A percentile compares a stretch with the other conserved stretches of the same genome.
Evolutionary conservation across 2,113 vertebrate genomes (phyloP).

Genomic region (Elgaria multicarinata): DNA sequence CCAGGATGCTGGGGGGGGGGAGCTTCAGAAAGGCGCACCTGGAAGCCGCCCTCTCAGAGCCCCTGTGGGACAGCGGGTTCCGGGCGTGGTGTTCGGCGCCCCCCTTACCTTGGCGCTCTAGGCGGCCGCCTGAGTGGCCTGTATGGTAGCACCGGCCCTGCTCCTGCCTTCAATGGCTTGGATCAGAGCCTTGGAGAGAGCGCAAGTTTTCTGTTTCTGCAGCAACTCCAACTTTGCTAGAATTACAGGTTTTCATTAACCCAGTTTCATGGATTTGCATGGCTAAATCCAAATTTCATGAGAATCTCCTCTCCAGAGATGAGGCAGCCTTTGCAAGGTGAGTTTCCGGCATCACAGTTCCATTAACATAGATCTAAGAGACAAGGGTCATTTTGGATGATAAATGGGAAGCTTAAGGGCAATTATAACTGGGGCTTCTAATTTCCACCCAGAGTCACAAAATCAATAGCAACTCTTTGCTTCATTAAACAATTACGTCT

Average conservation of each 20-base stretch:
- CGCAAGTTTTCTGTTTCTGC: too few species aligned
- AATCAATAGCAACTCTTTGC: conserved; percentile 58
- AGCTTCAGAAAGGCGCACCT: too few species aligned
- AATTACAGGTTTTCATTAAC: neutral
- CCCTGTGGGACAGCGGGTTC: too few species aligned
- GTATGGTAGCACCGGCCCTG: too few species aligned
- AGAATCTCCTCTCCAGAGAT: neutral
- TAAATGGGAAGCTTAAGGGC: conserved; percentile 48
- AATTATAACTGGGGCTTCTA: conserved; percentile 59
- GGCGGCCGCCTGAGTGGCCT: too few species aligned
- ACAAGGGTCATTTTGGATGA: neutral
- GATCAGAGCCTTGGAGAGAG: too few species aligned
- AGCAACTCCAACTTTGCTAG: neutral
- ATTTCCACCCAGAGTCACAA: conserved; percentile 60
- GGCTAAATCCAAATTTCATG: neutral
- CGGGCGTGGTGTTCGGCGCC: too few species aligned
- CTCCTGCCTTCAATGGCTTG: too few species aligned
- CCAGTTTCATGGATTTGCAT: neutral
- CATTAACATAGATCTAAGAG: neutral
- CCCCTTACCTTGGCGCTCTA: too few species aligned
- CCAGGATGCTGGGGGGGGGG: too few species aligned
- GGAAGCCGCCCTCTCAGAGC: too few species aligned
- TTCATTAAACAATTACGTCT: conserved; percentile 65
- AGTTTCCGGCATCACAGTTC: neutral
- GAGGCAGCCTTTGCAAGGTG: neutral